Conservation (phyloP, 2,888 invertebrate genomes). For the Harpalus rufipes region DNA sequence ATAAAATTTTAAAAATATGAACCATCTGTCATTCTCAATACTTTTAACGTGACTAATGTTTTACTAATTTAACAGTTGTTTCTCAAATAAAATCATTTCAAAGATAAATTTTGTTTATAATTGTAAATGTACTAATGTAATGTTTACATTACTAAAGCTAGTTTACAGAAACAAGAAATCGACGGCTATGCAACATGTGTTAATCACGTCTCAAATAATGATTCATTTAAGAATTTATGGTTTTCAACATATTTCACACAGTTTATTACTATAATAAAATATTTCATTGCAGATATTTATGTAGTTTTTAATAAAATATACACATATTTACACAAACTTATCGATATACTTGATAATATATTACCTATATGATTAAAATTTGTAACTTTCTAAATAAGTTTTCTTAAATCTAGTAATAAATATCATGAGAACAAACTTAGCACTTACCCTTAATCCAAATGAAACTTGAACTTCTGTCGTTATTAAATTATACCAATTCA, state of each 20-base stretch:
- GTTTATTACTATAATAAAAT: not conserved
- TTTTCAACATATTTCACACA: not conserved
- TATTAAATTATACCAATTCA: not conserved
- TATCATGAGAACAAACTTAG: not conserved
- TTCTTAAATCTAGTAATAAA: not conserved
- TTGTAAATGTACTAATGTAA: not conserved
- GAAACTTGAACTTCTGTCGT: not conserved
- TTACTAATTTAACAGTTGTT: not conserved
- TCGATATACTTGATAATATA: not conserved
- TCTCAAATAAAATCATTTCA: not conserved
- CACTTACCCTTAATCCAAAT: constrained; percentile 12
- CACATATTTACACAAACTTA: not conserved
- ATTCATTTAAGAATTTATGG: not conserved
- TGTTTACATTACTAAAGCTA: not conserved
- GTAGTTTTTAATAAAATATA: not conserved
- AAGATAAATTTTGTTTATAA: not conserved
- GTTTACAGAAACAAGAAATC: not conserved
- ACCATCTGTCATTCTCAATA: too few relatives aligned
- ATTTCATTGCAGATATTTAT: not conserved
- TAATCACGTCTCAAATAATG: constrained; percentile 16
- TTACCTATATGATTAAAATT: constrained; percentile 4
- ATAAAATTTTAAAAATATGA: not conserved
- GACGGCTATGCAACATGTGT: not conserved
- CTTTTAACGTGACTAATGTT: too few relatives aligned
- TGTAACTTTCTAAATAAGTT: constrained; percentile 5